Evolutionary conservation across 2,888 invertebrate species (phyloP).

Genomic region (Falcaria lacertinaria): DNA sequence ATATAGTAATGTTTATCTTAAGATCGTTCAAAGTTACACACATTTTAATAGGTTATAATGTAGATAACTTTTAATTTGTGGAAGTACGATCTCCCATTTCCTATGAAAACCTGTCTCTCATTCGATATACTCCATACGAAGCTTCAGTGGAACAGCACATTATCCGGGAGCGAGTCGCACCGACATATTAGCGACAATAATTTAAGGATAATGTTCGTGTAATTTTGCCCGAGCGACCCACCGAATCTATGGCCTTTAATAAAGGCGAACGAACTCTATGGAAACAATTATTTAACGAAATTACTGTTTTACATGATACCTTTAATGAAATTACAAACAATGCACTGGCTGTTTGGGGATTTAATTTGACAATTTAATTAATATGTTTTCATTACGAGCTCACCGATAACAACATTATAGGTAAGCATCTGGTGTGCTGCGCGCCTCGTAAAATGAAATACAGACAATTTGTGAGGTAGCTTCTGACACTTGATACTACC

Average conservation of each 20-base stretch:
- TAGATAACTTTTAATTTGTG: too few species aligned
- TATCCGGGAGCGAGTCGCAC: constrained; percentile 40
- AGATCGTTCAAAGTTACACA: too few species aligned
- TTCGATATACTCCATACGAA: constrained; percentile 11
- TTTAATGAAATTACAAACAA: constrained; percentile 65
- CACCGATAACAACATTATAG: background rate
- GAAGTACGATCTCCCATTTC: constrained; percentile 23
- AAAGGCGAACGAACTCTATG: constrained; percentile 67
- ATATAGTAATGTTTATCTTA: too few species aligned
- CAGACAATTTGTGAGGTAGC: background rate
- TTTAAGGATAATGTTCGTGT: constrained; percentile 70
- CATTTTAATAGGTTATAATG: too few species aligned
- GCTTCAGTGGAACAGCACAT: constrained; percentile 38
- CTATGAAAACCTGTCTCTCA: background rate
- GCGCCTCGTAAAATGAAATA: background rate
- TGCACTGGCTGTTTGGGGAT: constrained; percentile 32
- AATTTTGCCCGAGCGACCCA: constrained; percentile 62
- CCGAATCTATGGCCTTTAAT: constrained; percentile 76
- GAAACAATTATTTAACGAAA: constrained; percentile 72
- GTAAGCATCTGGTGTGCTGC: constrained; percentile 1
- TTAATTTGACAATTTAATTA: constrained; percentile 49
- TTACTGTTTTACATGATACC: constrained; percentile 64
- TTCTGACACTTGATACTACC: background rate
- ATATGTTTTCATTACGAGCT: constrained; percentile 26
- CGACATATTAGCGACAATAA: constrained; percentile 75